A percentile compares a stretch with the other conserved stretches of the same genome.
phyloP scores from a whole-genome alignment of 1,140 invertebrate genomes.

The Cydia pomonella region DNA sequence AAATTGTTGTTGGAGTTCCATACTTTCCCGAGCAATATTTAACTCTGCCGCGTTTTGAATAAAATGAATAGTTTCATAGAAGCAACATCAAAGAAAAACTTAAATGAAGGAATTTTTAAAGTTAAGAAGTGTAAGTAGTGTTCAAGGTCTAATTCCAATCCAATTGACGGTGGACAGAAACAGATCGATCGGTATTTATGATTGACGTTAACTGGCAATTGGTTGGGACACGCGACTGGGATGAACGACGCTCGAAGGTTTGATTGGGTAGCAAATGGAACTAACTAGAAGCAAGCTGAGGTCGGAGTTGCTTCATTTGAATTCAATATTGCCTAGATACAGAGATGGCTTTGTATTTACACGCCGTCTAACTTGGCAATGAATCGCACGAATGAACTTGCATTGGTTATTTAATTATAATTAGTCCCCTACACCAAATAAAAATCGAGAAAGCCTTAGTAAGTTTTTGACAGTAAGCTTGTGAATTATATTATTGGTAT shows the following conservation, averaged over 20 bases:
- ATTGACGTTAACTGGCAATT: conserved; percentile 24
- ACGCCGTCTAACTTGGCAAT: background rate
- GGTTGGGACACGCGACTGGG: conserved; percentile 3
- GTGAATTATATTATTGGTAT: too few relatives aligned
- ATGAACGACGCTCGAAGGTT: conserved; percentile 1
- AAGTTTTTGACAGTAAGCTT: too few relatives aligned
- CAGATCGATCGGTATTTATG: conserved; percentile 29
- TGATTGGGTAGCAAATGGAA: conserved; percentile 19
- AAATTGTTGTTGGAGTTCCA: background rate
- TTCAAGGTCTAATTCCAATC: background rate
- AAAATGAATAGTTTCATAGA: background rate
- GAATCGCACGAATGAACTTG: too few relatives aligned
- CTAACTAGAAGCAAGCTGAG: background rate
- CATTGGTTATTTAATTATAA: too few relatives aligned
- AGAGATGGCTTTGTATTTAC: background rate
- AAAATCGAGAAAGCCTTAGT: too few relatives aligned
- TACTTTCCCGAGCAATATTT: background rate
- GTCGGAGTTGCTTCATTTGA: background rate
- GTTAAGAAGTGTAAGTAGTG: background rate
- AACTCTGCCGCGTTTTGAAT: background rate
- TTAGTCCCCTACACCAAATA: too few relatives aligned
- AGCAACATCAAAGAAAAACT: background rate
- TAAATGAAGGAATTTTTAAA: background rate
- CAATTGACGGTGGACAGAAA: background rate
- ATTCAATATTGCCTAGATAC: background rate